Evolutionary conservation across 1,140 invertebrate species (phyloP), one percentile per base, ranked within the genome.

Genomic region (Pteromalus puparum): DNA sequence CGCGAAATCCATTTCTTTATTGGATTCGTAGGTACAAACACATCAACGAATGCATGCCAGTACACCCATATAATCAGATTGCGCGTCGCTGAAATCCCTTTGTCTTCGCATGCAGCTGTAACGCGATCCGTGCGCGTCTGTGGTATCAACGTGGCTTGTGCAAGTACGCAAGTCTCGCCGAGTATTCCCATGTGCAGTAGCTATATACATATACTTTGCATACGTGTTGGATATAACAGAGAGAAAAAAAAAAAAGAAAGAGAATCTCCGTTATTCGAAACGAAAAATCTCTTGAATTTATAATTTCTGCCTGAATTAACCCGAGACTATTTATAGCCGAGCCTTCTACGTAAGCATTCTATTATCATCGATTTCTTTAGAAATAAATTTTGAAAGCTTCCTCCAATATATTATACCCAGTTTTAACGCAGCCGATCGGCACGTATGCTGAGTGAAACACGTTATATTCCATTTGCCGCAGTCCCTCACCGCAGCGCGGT

Each of bases 1-100:
- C 18, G 28, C 61, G 42, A 78, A 77, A 83, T 83, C 77, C 81
- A 77, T 48, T 83, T 76, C 73, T 76, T 28, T 77, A 78, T 77
- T 65, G 75, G 53, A 61, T 61, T 18, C 53, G 46, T 18, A 18
- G 30, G 3, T 48, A 48, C 15, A 15, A 0, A 48, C 46, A 15
- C 46, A 12, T 1, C 46, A 9, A 15, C 46, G 21, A 53, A 53
- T 53, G 48, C 48, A 13, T 13, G 48, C 48, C 12, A 1, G 82
- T 34, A 34, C 30, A 34, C 30, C 6, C 46, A 28, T 26, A 48
- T 79, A 84, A 79, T 84, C 76, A 42, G 76, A 84, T 79, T 78
- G 28, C 26, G 18, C 42, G 21, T 61, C 53, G 21, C 48, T 74
- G 72, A 76, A 76, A 68, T 82, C 30, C 15, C 30, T 82, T 82